Conservation (phyloP, 2,888 invertebrate species). For the Callimorpha dominula region DNA sequence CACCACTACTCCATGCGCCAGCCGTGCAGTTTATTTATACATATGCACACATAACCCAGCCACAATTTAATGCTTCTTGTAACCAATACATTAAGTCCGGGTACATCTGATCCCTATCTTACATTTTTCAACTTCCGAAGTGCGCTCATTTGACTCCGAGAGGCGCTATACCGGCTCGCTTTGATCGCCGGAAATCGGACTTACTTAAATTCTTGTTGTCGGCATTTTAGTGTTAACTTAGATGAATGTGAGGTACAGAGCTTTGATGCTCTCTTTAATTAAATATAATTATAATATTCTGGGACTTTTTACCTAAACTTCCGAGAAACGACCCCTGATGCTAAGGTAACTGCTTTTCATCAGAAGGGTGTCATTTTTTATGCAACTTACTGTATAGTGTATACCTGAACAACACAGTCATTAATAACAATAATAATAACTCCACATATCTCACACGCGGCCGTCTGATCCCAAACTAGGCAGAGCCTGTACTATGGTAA, state of each 20-base stretch:
- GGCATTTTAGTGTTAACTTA: slow-evolving; percentile 29
- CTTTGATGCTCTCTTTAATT: slow-evolving; percentile 6
- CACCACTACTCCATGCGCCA: background rate
- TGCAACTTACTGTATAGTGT: no score
- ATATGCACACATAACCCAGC: slow-evolving; percentile 11
- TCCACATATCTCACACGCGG: no score
- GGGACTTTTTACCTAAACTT: no score
- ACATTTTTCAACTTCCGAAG: slow-evolving; percentile 53
- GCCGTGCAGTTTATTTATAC: slow-evolving; percentile 10
- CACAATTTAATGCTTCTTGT: slow-evolving; percentile 45
- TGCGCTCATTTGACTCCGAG: slow-evolving; percentile 38
- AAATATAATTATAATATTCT: background rate
- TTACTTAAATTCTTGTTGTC: slow-evolving; percentile 42
- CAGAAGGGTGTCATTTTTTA: no score
- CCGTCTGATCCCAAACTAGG: no score
- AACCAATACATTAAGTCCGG: slow-evolving; percentile 45
- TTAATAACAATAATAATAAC: no score
- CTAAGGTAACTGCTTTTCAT: no score
- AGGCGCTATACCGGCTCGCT: slow-evolving; percentile 51
- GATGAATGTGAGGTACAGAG: background rate
- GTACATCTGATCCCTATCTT: slow-evolving; percentile 50
- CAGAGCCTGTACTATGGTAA: no score
- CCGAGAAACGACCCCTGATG: no score
- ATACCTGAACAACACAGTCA: no score
- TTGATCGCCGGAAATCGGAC: slow-evolving; percentile 50